Conservation (phyloP, 2,888 invertebrate genomes). For the Hyles lineata region DNA sequence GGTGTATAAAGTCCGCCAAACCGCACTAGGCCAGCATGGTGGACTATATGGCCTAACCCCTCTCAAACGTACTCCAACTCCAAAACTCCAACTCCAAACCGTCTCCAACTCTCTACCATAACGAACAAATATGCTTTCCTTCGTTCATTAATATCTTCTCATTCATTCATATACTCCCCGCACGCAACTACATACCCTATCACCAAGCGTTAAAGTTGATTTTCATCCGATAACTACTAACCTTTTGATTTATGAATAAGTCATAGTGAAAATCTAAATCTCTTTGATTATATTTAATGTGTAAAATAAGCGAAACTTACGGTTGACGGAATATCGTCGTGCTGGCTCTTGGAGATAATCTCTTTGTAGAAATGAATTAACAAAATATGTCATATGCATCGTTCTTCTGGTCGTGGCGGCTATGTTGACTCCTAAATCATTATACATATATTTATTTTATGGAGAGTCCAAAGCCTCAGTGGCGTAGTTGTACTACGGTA, state of each 20-base stretch:
- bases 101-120: slow-evolving; percentile 6
- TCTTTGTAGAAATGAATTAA: too few relatives aligned
- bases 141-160: slow-evolving; percentile 11
- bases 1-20: slow-evolving; percentile 5
- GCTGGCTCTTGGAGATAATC: too few relatives aligned
- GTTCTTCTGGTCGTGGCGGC: too few relatives aligned
- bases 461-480: too few relatives aligned
- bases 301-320: slow-evolving; percentile 7
- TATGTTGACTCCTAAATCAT: too few relatives aligned
- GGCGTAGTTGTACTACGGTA: too few relatives aligned
- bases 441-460: too few relatives aligned
- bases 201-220: neutral
- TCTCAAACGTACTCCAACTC: too few relatives aligned
- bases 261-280: slow-evolving; percentile 9
- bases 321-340: neutral
- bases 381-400: too few relatives aligned
- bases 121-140: slow-evolving; percentile 26
- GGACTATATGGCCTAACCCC: too few relatives aligned
- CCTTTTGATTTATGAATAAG: neutral
- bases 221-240: neutral
- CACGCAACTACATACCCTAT: neutral
- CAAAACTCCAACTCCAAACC: too few relatives aligned
- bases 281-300: neutral
- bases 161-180: neutral
- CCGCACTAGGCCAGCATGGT: neutral